These are phyloP conservation scores for Pao palembangensis DNA, from an alignment of 2,113 vertebrate species.

Conservation along the genomic window DNA sequence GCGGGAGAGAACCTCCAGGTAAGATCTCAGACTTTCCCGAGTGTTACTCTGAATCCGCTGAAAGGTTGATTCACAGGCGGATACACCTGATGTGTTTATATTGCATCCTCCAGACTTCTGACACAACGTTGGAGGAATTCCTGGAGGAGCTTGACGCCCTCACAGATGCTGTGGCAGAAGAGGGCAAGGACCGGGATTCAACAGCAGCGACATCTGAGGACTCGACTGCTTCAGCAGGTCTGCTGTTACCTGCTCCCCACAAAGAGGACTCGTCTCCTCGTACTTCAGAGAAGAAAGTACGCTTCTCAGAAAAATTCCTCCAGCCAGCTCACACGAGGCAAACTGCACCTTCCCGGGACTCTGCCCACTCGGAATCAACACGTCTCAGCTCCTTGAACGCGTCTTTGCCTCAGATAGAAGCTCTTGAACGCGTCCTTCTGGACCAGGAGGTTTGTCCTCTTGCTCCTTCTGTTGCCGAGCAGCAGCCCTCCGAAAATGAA, in stretches of 20 bases:
- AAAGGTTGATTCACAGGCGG: not conserved
- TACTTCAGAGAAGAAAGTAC: constrained; percentile 70
- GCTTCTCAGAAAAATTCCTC: constrained; percentile 69
- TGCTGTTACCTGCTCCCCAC: not conserved
- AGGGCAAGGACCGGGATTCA: constrained; percentile 37
- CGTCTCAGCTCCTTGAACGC: constrained; percentile 37
- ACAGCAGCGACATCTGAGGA: constrained; percentile 25
- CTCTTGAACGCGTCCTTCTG: constrained; percentile 25
- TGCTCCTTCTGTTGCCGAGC: constrained; percentile 22
- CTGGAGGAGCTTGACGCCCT: constrained; percentile 73
- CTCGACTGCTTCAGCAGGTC: not conserved
- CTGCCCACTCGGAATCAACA: constrained; percentile 36
- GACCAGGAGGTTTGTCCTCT: constrained; percentile 1
- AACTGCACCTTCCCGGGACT: constrained; percentile 23
- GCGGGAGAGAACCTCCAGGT: constrained; percentile 67
- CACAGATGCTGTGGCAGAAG: constrained; percentile 52
- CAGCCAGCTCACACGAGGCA: constrained; percentile 25
- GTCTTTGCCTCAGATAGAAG: constrained; percentile 14
- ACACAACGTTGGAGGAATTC: constrained; percentile 71
- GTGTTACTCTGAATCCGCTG: not conserved
- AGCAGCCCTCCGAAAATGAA: constrained; percentile 37
- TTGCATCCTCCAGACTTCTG: constrained; percentile 44
- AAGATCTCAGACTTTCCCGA: constrained; percentile 17
- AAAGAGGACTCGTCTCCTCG: constrained; percentile 18
- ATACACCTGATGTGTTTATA: not conserved